Base-by-base conservation (phyloP, 2,113 vertebrate species). In the Odontesthes bonariensis region DNA sequence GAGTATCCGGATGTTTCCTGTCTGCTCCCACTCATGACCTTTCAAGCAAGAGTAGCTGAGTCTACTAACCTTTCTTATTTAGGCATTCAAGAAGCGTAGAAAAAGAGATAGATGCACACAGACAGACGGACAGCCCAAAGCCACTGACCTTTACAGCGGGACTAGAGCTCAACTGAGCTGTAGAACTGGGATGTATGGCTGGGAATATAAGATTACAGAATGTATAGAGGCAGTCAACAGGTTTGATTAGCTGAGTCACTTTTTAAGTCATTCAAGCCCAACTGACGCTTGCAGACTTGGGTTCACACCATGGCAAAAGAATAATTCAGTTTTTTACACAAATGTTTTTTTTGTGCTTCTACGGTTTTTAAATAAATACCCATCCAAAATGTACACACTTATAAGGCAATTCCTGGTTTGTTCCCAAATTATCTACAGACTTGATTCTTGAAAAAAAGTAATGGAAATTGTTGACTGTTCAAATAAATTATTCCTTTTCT, bases 21-120 rank as follows among this genome's bases (percentile, higher is more conserved):
- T 77, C 74, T 73, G 59, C 75, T 74, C 55, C 72, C 65, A 32
- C 61, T 71, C 61, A 51, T 89, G 88, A 92, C 90, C 91, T 92
- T 92, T 89, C 57, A 78, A 73, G 77, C 83, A 66, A 63, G 79
- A 88, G 83, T 81, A 82, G 89, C 84, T 63, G 74, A 89, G 69
- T 84, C 70, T 46, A 66, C 86, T 82, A 87, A 90, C 87, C 87
- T 82, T 92, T 90, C 86, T 89, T 86, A 88, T 89, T 92, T 89
- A 88, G 90, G 73, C 83, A 90, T 91, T 91, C 87, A 88, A 84
- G 86, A 60, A 63, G 86, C 70, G 77, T 79, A 82, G 88, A 76
- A 79, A 79, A 56, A 82, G 89, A 86, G 90, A 69, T 73, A 69
- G 70, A 90, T 75, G 64, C 81, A 76, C 74, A 53, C 83, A 84